A percentile compares a stretch with the other conserved stretches of the same genome.
These are phyloP conservation scores for Thymallus thymallus DNA, from an alignment of 2,113 vertebrate species.

Conservation along the genomic window DNA sequence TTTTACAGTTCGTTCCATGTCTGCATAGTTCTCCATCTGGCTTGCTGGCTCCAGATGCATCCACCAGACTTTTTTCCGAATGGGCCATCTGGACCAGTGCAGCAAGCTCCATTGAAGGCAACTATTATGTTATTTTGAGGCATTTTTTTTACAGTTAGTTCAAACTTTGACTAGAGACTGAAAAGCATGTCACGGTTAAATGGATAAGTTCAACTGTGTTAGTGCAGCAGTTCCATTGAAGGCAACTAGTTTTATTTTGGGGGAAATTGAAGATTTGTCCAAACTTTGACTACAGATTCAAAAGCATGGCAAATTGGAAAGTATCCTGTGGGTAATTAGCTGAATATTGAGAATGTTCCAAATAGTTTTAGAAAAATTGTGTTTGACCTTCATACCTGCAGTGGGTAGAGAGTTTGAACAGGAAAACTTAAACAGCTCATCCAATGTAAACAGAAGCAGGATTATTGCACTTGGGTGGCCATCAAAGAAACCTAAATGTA, in stretches of 20 bases:
- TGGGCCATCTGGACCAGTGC: constrained; percentile 65
- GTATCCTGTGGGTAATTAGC: constrained; percentile 26
- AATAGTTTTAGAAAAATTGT: constrained; percentile 26
- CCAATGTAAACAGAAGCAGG: background rate
- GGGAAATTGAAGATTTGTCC: no score
- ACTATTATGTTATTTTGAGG: constrained; percentile 61
- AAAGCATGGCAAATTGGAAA: constrained; percentile 57
- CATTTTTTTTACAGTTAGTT: constrained; percentile 34
- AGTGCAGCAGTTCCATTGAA: no score
- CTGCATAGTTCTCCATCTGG: constrained; percentile 65
- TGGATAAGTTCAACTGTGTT: no score
- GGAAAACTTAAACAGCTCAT: no score
- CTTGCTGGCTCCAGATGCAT: constrained; percentile 69
- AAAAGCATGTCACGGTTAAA: no score
- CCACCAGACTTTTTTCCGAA: constrained; percentile 62
- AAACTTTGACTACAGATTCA: constrained; percentile 11
- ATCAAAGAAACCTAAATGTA: no score
- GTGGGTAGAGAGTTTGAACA: no score
- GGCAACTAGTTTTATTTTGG: no score
- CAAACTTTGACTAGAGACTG: constrained; percentile 47
- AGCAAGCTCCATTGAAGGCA: constrained; percentile 57
- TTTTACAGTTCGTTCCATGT: constrained; percentile 56
- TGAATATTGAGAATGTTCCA: constrained; percentile 27
- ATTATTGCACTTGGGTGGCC: background rate
- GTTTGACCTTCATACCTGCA: constrained; percentile 16